Percentiles rank a stretch among this genome's conserved stretches.
phyloP scores from a whole-genome alignment of 2,888 invertebrate species.

The Spodoptera littoralis region DNA sequence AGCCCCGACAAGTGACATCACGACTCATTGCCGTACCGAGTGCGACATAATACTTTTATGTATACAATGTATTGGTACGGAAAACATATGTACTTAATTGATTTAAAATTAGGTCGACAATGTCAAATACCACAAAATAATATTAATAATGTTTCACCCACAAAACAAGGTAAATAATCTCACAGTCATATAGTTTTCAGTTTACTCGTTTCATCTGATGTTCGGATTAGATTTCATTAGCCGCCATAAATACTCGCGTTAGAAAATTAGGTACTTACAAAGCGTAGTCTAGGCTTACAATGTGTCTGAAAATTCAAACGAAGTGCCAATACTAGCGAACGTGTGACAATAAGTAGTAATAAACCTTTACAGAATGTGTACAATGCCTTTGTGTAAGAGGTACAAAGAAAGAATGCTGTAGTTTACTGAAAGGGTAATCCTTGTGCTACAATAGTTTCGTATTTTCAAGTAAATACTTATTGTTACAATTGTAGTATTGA shows the following conservation, averaged over 20 bases:
- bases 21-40: constrained; percentile 19
- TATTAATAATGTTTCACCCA: no score
- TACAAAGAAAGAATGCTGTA: neutral
- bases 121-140: no score
- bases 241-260: neutral
- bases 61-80: no score
- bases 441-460: neutral
- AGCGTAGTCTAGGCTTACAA: constrained; percentile 6
- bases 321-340: constrained; percentile 10
- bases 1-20: constrained; percentile 9
- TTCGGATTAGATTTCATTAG: neutral
- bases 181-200: no score
- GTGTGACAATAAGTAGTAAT: constrained; percentile 19
- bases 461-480: no score
- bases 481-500: no score
- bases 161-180: no score
- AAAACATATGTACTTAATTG: no score
- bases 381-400: constrained; percentile 13
- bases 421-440: neutral
- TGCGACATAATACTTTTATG: no score
- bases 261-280: neutral
- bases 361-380: constrained; percentile 5
- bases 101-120: no score
- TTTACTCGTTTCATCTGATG: neutral
- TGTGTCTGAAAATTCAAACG: constrained; percentile 12